Conservation (phyloP, 2,797 vertebrate genomes). For the Sylvia borin region DNA sequence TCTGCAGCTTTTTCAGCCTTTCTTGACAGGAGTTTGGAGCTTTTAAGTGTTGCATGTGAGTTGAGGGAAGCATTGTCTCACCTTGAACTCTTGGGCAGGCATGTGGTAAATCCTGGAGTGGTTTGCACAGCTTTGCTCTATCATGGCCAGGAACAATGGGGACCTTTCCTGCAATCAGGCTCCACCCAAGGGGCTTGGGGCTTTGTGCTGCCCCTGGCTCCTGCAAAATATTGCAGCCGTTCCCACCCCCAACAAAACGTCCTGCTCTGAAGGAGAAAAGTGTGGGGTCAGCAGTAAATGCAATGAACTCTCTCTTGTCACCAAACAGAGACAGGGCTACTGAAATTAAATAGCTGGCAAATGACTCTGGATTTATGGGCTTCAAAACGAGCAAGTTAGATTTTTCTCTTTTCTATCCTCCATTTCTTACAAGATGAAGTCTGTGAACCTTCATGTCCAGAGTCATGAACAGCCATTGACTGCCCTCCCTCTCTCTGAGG, state of each 20-base stretch:
- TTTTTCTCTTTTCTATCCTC: neutral
- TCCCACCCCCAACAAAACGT: neutral
- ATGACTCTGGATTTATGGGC: neutral
- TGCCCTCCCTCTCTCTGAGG: neutral
- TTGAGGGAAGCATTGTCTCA: neutral
- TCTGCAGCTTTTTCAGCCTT: neutral
- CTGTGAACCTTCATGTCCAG: neutral
- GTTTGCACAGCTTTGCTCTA: neutral
- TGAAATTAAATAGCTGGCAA: neutral
- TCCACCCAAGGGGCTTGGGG: no score
- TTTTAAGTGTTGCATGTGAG: neutral
- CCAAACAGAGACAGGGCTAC: neutral
- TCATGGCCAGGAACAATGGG: accelerated
- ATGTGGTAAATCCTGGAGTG: neutral
- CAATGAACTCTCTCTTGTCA: neutral
- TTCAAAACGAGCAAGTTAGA: neutral
- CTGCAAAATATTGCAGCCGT: neutral
- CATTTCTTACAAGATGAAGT: neutral
- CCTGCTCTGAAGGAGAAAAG: neutral
- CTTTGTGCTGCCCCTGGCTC: neutral
- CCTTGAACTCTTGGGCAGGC: neutral
- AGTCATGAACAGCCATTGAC: neutral
- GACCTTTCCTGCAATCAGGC: neutral
- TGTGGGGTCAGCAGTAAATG: accelerated
- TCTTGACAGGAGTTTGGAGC: neutral